These are phyloP conservation scores for Trogon surrucura DNA, from an alignment of 2,113 vertebrate genomes.

Conservation along the genomic window DNA sequence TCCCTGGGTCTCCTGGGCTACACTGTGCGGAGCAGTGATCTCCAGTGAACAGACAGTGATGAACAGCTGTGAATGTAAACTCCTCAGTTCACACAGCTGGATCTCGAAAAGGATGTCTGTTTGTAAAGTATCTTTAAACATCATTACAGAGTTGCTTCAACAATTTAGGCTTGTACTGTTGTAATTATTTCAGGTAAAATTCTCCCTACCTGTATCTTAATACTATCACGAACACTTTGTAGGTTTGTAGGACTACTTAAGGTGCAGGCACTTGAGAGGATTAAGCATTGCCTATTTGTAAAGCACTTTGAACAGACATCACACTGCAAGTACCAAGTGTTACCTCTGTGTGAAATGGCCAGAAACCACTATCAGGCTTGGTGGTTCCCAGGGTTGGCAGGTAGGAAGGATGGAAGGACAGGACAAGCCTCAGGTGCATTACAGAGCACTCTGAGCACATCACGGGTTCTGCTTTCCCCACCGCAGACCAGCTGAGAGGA, in stretches of 20 bases:
- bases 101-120: not conserved
- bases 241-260: not conserved
- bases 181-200: not conserved
- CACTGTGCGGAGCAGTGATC: not conserved
- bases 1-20: not conserved
- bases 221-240: not conserved
- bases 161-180: not conserved
- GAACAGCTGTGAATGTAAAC: not conserved
- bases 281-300: not conserved
- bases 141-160: not conserved
- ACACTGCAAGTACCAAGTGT: rapidly evolving
- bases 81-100: not conserved
- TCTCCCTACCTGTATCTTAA: not conserved
- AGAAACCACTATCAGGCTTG: not conserved
- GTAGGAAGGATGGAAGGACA: not conserved
- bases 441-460: not conserved
- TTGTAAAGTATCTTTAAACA: not conserved
- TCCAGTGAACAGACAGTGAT: not conserved
- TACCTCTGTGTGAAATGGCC: not conserved
- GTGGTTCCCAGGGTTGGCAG: not conserved
- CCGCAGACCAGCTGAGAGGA: not conserved
- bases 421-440: not conserved
- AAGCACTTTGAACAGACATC: not conserved
- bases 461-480: not conserved
- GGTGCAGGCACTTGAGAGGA: not conserved